Base-by-base conservation (phyloP, 2,113 vertebrate species). In the Coryphaenoides rupestris region DNA sequence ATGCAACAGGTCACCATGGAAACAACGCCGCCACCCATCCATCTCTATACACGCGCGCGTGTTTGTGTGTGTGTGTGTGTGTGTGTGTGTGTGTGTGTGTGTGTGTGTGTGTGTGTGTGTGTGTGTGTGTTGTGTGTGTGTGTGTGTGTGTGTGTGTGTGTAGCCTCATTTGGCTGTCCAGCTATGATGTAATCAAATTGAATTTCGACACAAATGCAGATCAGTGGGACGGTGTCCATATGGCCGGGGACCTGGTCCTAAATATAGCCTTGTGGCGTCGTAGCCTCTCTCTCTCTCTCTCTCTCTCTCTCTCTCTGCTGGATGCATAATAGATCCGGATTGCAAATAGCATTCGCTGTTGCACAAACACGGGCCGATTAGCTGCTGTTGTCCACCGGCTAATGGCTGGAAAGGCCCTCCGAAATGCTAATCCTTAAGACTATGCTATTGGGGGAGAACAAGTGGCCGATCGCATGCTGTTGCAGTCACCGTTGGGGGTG, bases 181-280 rank as follows among this genome's bases (percentile, higher is more conserved):
- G 12, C 16, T 70, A 59, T 74, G 45, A 72, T 69, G 40, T 69
- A 62, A 60, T 70, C 61, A 61, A 60, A 62, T 62, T 58, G 26
- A 58, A 33, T 10, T 28, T 6, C 6, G 4, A 40, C 26, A n/a
- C 26, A 19, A 10, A 23, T 16, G 21, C 54, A 55, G 54, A 55
- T 72, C 33, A 26, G 33, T 16, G 17, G 21, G 13, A 15, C 19
- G 5, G 3, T 60, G 19, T 46, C 19, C 52, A 70, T 22, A 55
- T 52, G 21, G 24, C 14, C 17, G 14, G 21, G 19, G 52, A 54
- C 54, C 10, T 14, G 21, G 54, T 55, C 54, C 47, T n/a, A 16
- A 50, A 50, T 50, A 50, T 50, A 50, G 47, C 2, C 4, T 4
- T 16, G 4, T 50, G 47, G 4, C 33, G 33, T 40, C 33, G 4